These are phyloP conservation scores for Zaprionus nigranus DNA, from an alignment of 1,140 invertebrate species.

Conservation along the genomic window DNA sequence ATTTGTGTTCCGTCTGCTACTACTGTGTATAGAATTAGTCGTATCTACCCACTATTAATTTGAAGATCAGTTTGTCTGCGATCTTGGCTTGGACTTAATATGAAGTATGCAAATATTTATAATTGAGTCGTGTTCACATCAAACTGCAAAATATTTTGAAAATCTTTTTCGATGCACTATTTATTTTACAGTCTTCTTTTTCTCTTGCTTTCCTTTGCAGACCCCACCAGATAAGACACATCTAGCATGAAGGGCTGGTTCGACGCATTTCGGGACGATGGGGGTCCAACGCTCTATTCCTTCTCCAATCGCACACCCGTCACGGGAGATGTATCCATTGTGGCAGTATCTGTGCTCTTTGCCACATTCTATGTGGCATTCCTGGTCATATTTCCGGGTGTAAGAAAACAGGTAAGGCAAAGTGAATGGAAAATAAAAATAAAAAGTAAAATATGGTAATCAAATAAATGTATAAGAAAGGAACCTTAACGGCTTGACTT, in stretches of 20 bases:
- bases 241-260: conserved; percentile 94
- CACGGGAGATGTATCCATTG: conserved; percentile 93
- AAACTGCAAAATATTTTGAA: conserved; percentile 5
- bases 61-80: background rate
- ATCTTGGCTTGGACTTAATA: conserved; percentile 26
- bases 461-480: too few relatives aligned
- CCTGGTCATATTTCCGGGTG: conserved; percentile 96
- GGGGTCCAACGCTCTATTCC: conserved; percentile 96
- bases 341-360: conserved; percentile 94
- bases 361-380: conserved; percentile 96
- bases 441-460: background rate
- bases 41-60: conserved; percentile 31
- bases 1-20: too few relatives aligned
- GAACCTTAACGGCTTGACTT: background rate
- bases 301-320: conserved; percentile 96
- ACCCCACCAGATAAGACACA: conserved; percentile 41
- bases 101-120: conserved; percentile 44
- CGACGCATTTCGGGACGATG: conserved; percentile 96
- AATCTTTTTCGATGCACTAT: conserved; percentile 14
- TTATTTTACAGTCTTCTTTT: background rate
- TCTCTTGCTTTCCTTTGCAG: conserved; percentile 21
- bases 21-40: background rate
- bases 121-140: conserved; percentile 25
- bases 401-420: conserved; percentile 94
- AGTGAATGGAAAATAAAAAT: background rate